Base-by-base conservation (phyloP, 2,797 vertebrate species). In the Sebastes kiyomatsui region DNA sequence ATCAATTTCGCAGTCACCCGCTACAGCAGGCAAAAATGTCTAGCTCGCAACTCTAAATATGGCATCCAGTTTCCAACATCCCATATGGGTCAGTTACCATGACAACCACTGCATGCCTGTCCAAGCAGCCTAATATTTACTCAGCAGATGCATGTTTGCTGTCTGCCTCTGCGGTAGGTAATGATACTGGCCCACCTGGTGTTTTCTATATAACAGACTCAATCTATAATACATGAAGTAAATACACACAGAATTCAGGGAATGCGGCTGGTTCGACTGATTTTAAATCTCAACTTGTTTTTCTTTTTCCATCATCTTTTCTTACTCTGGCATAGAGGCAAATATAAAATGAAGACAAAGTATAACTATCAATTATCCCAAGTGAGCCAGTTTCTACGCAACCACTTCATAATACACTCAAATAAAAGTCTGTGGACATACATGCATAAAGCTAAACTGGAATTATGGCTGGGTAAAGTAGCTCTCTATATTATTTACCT, bases 81-180 rank as follows among this genome's bases (percentile, higher is more conserved):
- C 81, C 77, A 85, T 88, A 87, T 82, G 79, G 84, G 80, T 77
- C 79, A 73, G 90, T 93, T 92, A 89, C 91, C 72, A 88, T 92
- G 89, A 76, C 85, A 92, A 94, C 90, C 64, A 7, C 76, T 54
- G 72, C 77, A 78, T 81, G 33, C 52, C 81, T 82, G 73, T 84
- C 87, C 88, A 86, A 79, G 87, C 83, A 84, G 84, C 72, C 79
- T 80, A 89, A 92, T 90, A 93, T 93, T 94, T 90, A 89, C 86
- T 86, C 72, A 87, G 83, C 81, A 92, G 88, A 90, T 82, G 74
- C 86, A 83, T 88, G 81, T 93, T 92, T 93, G 77, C 84, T 35
- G 82, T 91, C 86, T 91, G 82, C 64, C 72, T 84, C 79, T 20
- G 75, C 71, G 46, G 77, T 70, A 62, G 81, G 72, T 69, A 84